Base-by-base conservation (phyloP, 2,797 vertebrate genomes). In the Macroramphosus scolopax region DNA sequence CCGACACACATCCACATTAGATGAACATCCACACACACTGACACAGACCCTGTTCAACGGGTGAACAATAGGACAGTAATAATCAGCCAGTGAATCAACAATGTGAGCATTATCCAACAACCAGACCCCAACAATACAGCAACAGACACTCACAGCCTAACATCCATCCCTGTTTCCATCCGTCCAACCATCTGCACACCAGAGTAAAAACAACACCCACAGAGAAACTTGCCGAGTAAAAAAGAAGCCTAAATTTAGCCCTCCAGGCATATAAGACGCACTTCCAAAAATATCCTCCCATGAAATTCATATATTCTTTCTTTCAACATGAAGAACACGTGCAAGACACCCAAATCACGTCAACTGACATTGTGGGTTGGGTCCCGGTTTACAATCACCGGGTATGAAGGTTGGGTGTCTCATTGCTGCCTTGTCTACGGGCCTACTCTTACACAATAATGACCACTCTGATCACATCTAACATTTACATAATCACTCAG, bases 21-120 rank as follows among this genome's bases (percentile, higher is more conserved):
- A 11, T 8, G 8, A 5, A 36, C 40, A 46, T 34, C 51, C 37
- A 51, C 9, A 6, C 38, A 57, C 62, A 37, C 18, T 74, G 51
- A 49, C 51, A 35, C 8, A 14, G 0, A 4, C 16, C 20, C 13
- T 50, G 53, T 51, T 33, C 34, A 4, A 29, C 17, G 43, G 35
- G 31, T 33, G 44, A 68, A 76, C 64, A 76, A 60, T 55, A 39
- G 35, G 0, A 50, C 46, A 29, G 30, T 74, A 61, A 45, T 16
- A 42, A 39, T 67, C 28, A 46, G 17, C 47, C 28, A 34, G 56
- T n/a, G n/a, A n/a, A n/a, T n/a, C 63, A 69, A 83, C 75, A 82
- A 83, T 66, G 66, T 37, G 24, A 25, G 17, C 61, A 50, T 81
- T 81, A 70, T 82, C 63, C 51, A 51, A 37, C 36, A 50, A 51